Base-by-base conservation (phyloP, 1,140 invertebrate species). In the Aphis craccivora region DNA sequence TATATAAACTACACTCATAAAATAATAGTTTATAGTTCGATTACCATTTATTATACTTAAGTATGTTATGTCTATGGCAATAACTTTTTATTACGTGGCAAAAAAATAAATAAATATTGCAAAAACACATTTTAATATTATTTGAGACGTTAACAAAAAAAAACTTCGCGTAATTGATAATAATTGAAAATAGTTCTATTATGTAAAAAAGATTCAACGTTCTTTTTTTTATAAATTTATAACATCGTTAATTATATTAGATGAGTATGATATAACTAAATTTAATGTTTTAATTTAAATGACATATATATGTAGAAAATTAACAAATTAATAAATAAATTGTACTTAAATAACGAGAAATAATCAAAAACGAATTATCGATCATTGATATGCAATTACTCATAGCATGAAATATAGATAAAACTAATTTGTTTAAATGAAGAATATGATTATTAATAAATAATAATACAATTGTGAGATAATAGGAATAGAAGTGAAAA, bases 221-320 rank as follows among this genome's bases (percentile, higher is more conserved):
- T 76, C 60, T 76, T 76, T n/a, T n/a, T n/a, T 35, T 76, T n/a
- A n/a, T 35, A 76, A n/a, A 76, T 76, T 76, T 76, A 76, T 76
- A 18, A n/a, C 14, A 76, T 76, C 14, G 30, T 20, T 76, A 14
- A 76, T 18, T 76, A 76, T 76, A 76, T 76, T 35, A 76, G 55
- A 76, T n/a, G 14, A 76, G 60, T n/a, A n/a, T n/a, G n/a, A 8
- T 35, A 76, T 18, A 76, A n/a, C n/a, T n/a, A 14, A n/a, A 76
- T n/a, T n/a, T 67, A 4, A 14, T 30, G 8, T n/a, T n/a, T 67
- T 76, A n/a, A 76, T n/a, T n/a, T 14, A 76, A 76, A 76, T 76
- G 18, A n/a, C 60, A 60, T 40, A 40, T 40, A 40, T 1, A 51
- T 18, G 2, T 11, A 45, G 11, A 45, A 45, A 45, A 45, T 18